Evolutionary conservation across 2,888 invertebrate genomes (phyloP).

Genomic region (Stenolophus ochropezus): DNA sequence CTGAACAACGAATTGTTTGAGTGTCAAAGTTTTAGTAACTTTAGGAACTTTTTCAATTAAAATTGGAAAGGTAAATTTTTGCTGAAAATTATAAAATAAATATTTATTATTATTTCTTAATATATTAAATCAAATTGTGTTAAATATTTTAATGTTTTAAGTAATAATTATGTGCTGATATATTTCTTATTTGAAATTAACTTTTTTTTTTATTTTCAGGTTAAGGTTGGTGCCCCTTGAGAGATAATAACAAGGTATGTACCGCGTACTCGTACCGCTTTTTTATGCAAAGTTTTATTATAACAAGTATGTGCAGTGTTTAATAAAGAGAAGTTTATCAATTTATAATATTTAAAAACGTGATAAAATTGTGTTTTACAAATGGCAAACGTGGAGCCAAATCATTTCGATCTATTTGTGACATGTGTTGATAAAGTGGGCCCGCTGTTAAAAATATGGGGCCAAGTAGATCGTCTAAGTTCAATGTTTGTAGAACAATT

Average conservation of each 20-base stretch:
- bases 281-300: constrained; percentile 26
- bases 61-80: no score
- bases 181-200: no score
- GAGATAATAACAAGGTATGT: constrained; percentile 17
- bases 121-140: no score
- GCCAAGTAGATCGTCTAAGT: constrained; percentile 79
- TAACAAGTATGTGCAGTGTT: constrained; percentile 9
- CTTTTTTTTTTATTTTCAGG: background rate
- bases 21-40: no score
- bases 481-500: constrained; percentile 77
- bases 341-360: background rate
- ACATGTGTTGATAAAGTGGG: constrained; percentile 83
- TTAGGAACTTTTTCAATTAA: no score
- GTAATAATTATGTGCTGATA: no score
- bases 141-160: background rate
- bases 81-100: no score
- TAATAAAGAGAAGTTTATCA: background rate
- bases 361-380: background rate
- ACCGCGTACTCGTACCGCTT: no score
- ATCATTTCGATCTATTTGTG: constrained; percentile 68
- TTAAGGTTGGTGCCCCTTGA: background rate
- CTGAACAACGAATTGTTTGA: no score
- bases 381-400: constrained; percentile 22
- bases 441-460: constrained; percentile 82
- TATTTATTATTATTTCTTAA: no score